Percentiles rank a stretch among this genome's conserved stretches.
Conservation (phyloP, 2,888 invertebrate genomes). For the Netelia inedita region DNA sequence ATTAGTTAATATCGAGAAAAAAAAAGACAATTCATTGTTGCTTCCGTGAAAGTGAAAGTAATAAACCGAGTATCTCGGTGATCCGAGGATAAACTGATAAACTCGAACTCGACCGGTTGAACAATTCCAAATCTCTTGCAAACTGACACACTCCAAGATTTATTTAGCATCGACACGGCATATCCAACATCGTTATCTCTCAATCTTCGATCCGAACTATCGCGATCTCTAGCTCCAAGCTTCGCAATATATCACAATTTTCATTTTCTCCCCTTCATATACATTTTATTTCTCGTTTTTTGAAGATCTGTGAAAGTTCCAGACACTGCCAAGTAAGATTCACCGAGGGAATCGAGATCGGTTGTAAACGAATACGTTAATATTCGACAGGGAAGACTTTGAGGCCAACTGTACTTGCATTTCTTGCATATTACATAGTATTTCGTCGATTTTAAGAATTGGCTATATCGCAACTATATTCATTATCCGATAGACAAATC, state of each 20-base stretch:
- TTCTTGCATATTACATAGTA: conserved; percentile 40
- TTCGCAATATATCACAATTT: not conserved
- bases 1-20: not conserved
- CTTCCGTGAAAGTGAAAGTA: not conserved
- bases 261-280: not conserved
- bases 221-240: not conserved
- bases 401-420: conserved; percentile 62
- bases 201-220: conserved; percentile 1
- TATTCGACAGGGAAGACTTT: conserved; percentile 59
- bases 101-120: not conserved
- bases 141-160: not conserved
- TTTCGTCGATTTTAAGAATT: conserved; percentile 56
- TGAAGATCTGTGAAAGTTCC: conserved; percentile 59
- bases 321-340: conserved; percentile 65
- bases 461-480: conserved; percentile 48
- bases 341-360: conserved; percentile 43
- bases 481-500: conserved; percentile 6
- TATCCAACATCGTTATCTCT: not conserved
- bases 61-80: not conserved
- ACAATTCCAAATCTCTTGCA: not conserved
- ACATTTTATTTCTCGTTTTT: conserved; percentile 18
- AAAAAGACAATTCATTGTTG: not conserved
- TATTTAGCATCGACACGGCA: conserved; percentile 10
- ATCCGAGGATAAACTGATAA: not conserved
- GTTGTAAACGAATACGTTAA: conserved; percentile 56